A percentile compares a stretch with the other conserved stretches of the same genome.
These are phyloP conservation scores for Nesogale talazaci DNA, from an alignment of 2,113 vertebrate genomes.

Conservation along the genomic window DNA sequence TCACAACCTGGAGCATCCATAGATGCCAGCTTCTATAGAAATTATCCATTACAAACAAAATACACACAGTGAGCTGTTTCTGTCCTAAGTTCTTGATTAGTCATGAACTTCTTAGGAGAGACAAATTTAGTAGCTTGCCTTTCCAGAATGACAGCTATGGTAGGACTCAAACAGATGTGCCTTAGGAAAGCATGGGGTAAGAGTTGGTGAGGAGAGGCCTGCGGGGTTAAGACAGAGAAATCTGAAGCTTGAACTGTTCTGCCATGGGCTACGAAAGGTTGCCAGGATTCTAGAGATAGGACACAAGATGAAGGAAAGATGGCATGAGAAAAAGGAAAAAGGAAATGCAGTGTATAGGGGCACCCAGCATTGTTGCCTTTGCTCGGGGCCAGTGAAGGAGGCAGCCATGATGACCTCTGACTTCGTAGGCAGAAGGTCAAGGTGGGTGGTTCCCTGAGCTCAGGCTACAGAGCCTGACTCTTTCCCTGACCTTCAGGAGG, in stretches of 20 bases:
- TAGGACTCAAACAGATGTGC: constrained; percentile 13
- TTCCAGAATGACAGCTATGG: constrained; percentile 9
- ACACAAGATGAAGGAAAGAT: not conserved
- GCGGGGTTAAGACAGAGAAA: not conserved
- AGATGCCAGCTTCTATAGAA: not conserved
- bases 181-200: not conserved
- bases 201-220: not conserved
- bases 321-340: not conserved
- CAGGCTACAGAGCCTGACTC: not conserved
- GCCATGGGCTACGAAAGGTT: not conserved
- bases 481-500: not conserved
- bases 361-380: not conserved
- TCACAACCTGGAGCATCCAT: not conserved
- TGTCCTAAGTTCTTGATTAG: constrained; percentile 35
- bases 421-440: too few species aligned
- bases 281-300: not conserved
- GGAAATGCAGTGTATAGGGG: not conserved
- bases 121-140: constrained; percentile 57
- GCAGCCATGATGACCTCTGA: not conserved
- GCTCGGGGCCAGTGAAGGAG: not conserved
- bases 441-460: too few species aligned
- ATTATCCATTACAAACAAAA: constrained; percentile 4
- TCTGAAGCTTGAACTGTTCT: not conserved
- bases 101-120: constrained; percentile 56
- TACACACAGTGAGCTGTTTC: not conserved